Evolutionary conservation across 2,888 invertebrate species (phyloP), one percentile per base, ranked within the genome.

Genomic region (Drosophila greeni): DNA sequence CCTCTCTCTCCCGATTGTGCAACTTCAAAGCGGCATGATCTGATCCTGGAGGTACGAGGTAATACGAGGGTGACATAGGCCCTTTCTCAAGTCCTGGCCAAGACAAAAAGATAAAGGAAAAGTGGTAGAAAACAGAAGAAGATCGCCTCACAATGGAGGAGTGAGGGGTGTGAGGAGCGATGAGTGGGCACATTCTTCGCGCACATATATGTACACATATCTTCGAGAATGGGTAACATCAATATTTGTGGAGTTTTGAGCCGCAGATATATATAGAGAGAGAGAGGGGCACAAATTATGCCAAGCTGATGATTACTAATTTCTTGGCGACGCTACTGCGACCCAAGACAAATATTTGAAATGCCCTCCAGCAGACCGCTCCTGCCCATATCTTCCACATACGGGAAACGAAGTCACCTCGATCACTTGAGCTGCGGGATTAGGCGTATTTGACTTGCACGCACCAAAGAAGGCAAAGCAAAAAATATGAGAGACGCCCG

Each of bases 391-490:
- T 48, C 16, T 34, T 20, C 9, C 26, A 9, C 26, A 29, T 3
- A 29, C 26, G 66, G 66, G 74, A 84, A 82, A 74, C 74, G 73
- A 76, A 86, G 82, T 86, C 86, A 84, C 84, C 86, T 83, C 81
- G 85, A 87, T 82, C 86, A 85, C 85, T 88, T 87, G 85, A 87
- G 84, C 82, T 85, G 84, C 80, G 83, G 87, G 88, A 88, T 88
- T 88, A 88, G 87, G 85, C 85, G 77, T 85, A 86, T 88, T 88
- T 87, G 84, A 85, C 82, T 87, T 86, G 82, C 75, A 83, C 80
- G 87, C 86, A 86, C 84, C 86, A 78, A 75, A 79, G 73, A 59
- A 37, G 37, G 57, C 70, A 65, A 76, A 81, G 61, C 53, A 61
- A 68, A 57, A 76, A 69, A 56, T 34, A 54, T 34, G 31, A 33